Conservation (phyloP, 2,888 invertebrate species). For the Dolichopus griseipennis region DNA sequence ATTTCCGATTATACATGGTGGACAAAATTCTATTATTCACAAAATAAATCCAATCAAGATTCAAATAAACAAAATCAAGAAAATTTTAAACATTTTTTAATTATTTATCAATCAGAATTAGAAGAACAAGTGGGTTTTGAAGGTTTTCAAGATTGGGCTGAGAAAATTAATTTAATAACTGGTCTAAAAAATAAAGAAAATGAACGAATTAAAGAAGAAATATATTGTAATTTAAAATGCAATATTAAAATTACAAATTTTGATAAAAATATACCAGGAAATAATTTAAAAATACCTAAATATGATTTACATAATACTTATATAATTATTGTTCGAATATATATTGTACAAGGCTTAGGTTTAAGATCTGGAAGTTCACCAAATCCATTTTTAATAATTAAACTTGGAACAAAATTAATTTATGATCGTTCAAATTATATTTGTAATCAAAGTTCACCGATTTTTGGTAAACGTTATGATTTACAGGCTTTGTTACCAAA, state of each 20-base stretch:
- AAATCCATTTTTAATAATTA: constrained; percentile 67
- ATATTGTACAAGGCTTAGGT: constrained; percentile 63
- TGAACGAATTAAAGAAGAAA: constrained; percentile 39
- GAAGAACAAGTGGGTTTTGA: constrained; percentile 58
- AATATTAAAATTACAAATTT: constrained; percentile 18
- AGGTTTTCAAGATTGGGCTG: constrained; percentile 58
- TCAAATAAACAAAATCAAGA: constrained; percentile 27
- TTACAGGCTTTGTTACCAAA: constrained; percentile 34
- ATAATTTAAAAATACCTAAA: constrained; percentile 8
- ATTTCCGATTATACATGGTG: constrained; percentile 47
- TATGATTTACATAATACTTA: background rate
- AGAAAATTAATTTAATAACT: constrained; percentile 53
- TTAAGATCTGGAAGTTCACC: constrained; percentile 62
- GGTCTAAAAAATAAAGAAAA: constrained; percentile 35
- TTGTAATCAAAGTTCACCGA: constrained; percentile 66
- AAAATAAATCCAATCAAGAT: constrained; percentile 27
- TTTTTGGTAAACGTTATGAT: constrained; percentile 64
- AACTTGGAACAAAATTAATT: constrained; percentile 55
- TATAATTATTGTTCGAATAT: constrained; percentile 52
- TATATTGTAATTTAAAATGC: constrained; percentile 40
- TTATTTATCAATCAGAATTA: constrained; percentile 57
- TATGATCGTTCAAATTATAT: constrained; percentile 62
- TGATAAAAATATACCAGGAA: background rate
- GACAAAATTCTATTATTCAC: constrained; percentile 49
- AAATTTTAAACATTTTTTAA: constrained; percentile 29